Evolutionary conservation across 2,113 vertebrate species (phyloP).

Genomic region (Carettochelys insculpta): DNA sequence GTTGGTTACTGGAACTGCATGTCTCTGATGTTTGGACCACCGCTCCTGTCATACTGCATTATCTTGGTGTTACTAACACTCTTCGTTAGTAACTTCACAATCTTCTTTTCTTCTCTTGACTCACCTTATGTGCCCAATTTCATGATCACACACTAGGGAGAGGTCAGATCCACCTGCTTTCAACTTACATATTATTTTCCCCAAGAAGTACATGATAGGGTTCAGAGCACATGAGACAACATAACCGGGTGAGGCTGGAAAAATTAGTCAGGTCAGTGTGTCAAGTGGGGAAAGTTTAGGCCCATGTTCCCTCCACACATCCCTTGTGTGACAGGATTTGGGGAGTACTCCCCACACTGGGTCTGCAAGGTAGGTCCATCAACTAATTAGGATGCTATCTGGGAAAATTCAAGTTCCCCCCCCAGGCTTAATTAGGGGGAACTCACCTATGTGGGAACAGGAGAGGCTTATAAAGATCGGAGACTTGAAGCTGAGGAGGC

Average conservation of each 20-base stretch:
- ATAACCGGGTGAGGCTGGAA: background rate
- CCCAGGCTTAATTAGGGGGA: background rate
- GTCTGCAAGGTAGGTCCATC: background rate
- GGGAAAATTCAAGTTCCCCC: background rate
- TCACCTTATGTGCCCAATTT: background rate
- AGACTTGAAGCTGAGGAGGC: background rate
- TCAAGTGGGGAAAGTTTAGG: background rate
- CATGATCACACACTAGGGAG: background rate
- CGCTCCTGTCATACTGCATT: rapidly evolving
- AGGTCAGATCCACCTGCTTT: background rate
- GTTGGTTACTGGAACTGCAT: background rate
- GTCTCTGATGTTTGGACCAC: background rate
- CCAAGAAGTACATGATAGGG: background rate
- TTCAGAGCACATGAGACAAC: background rate
- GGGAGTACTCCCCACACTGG: background rate
- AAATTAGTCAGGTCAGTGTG: rapidly evolving
- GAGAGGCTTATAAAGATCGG: background rate
- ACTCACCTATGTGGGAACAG: background rate
- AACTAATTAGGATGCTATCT: background rate
- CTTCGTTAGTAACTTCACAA: background rate
- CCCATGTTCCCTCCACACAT: rapidly evolving
- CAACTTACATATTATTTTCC: background rate
- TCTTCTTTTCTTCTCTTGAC: background rate
- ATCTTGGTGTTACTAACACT: background rate
- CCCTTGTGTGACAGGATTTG: rapidly evolving